Evolutionary conservation across 2,888 invertebrate genomes (phyloP).

Genomic region (Drosophila mimetica): DNA sequence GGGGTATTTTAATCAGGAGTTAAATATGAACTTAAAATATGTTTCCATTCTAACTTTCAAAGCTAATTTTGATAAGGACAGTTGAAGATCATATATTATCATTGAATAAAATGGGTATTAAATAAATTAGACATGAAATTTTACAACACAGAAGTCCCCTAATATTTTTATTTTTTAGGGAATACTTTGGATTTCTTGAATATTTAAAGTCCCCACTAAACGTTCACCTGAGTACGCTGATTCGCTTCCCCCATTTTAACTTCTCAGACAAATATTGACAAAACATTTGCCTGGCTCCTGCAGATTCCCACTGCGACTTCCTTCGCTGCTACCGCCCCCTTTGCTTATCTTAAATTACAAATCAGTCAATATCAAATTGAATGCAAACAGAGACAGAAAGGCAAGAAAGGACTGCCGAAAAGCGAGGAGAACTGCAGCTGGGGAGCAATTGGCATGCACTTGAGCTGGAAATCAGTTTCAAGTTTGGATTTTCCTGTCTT

Average conservation of each 20-base stretch:
- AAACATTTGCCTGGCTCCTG: conserved; percentile 60
- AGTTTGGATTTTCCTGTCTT: conserved; percentile 9
- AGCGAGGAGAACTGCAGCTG: conserved; percentile 19
- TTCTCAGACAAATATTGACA: conserved; percentile 72
- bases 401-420: conserved; percentile 1
- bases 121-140: too few relatives aligned
- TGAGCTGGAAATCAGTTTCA: conserved; percentile 39
- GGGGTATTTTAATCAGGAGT: conserved; percentile 1
- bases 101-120: too few relatives aligned
- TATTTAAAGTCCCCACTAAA: conserved; percentile 26
- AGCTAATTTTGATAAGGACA: too few relatives aligned
- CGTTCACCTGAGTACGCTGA: conserved; percentile 18
- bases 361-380: conserved; percentile 78
- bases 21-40: too few relatives aligned
- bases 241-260: conserved; percentile 8
- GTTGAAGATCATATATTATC: too few relatives aligned
- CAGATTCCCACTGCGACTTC: conserved; percentile 16
- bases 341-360: conserved; percentile 80
- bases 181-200: not conserved
- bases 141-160: too few relatives aligned
- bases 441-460: conserved; percentile 39
- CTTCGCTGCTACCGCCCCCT: conserved; percentile 54
- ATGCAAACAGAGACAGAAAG: conserved; percentile 58
- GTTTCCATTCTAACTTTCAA: too few relatives aligned
- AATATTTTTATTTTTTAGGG: not conserved